Evolutionary conservation across 2,113 vertebrate species (phyloP).

Genomic region (Psettodes erumei): DNA sequence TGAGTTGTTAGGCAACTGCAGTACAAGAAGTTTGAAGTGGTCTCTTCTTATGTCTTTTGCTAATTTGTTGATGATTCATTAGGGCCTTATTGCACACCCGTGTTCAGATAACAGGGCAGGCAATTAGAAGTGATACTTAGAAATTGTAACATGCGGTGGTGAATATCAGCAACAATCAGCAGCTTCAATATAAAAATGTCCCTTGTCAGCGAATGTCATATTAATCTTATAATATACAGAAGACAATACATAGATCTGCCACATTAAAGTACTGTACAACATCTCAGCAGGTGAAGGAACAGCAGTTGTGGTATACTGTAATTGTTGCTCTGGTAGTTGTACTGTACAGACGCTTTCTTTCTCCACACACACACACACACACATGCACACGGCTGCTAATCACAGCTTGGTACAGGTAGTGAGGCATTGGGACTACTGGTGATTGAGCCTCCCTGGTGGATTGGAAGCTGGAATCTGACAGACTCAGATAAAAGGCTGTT

Average conservation of each 20-base stretch:
- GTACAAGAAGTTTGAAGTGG: background rate
- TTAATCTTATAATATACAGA: conserved; percentile 1
- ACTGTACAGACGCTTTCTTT: conserved; percentile 1
- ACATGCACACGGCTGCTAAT: conserved; percentile 65
- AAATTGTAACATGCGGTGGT: background rate
- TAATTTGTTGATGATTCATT: conserved; percentile 22
- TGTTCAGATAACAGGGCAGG: background rate
- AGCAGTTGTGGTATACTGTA: conserved; percentile 48
- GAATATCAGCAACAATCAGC: background rate
- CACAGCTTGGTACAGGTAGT: conserved; percentile 78
- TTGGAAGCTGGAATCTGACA: conserved; percentile 81
- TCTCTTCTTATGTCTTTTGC: background rate
- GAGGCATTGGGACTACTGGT: conserved; percentile 76
- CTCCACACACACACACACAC: conserved; percentile 39
- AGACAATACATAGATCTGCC: conserved; percentile 10
- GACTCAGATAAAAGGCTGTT: conserved; percentile 83
- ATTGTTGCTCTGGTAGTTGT: conserved; percentile 53
- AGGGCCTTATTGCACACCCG: background rate
- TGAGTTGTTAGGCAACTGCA: background rate
- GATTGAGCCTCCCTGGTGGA: conserved; percentile 82
- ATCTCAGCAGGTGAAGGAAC: conserved; percentile 30
- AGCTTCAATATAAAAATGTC: background rate
- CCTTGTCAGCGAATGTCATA: background rate
- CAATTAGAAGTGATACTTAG: background rate
- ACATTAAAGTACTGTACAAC: background rate